Base-by-base conservation (phyloP, 2,113 vertebrate species). In the Oryzias celebensis region DNA sequence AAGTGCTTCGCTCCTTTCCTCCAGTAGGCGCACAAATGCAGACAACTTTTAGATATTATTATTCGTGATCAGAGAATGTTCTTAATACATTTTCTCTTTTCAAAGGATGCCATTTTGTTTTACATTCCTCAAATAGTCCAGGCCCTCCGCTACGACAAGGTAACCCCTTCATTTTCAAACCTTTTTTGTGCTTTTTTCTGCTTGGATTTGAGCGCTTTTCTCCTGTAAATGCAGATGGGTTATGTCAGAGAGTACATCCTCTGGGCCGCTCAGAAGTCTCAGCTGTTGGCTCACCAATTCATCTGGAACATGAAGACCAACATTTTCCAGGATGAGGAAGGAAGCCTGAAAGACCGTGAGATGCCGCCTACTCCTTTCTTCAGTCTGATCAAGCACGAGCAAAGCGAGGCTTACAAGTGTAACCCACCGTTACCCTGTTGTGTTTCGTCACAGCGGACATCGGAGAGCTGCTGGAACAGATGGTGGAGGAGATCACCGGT, bases 221-320 rank as follows among this genome's bases (percentile, higher is more conserved):
- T 50, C 48, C 31, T 15, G 46, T 28, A 45, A 13, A 3, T 72
- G 4, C 75, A 98, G 96, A 98, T 98, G 97, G 96, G 97, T 59
- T 98, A 98, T 0, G 95, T 98, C 52, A 92, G 97, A 51, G 96
- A 98, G 77, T 98, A 98, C 78, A 98, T 98, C 83, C 82, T 98
- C 31, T 97, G 96, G 94, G 97, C 96, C 0, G 97, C 97, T 44
- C 90, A 96, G 79, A 96, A 94, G 81, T 98, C 97, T 53, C 97
- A 98, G 87, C 94, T 98, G 2, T 85, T 98, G 84, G 96, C 96
- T 46, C 96, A 98, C 77, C 97, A 98, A 20, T 98, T 98, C 77
- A 98, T 98, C 86, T 98, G 97, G 96, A 98, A 98, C 87, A 98
- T 98, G 96, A 98, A 98, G 84, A 98, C 96, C 4, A 98, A 98